Conservation (phyloP, 2,888 invertebrate species). For the Drosophila tripunctata region DNA sequence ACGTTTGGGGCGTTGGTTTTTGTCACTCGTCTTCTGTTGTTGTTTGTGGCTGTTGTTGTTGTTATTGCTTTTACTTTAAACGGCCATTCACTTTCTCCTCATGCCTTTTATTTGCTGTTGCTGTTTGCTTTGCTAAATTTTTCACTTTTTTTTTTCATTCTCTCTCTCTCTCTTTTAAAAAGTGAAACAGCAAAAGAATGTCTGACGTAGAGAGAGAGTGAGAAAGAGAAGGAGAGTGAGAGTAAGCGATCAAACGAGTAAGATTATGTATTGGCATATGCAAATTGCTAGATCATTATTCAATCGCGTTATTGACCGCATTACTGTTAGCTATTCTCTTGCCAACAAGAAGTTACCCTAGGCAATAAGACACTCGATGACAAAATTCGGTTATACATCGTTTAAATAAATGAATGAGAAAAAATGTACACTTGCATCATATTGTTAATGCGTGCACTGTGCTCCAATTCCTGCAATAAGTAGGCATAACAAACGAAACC, state of each 20-base stretch:
- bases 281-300: slow-evolving; percentile 42
- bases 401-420: no score
- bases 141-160: slow-evolving; percentile 21
- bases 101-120: slow-evolving; percentile 52
- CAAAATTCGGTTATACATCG: slow-evolving; percentile 25
- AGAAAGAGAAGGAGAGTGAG: slow-evolving; percentile 26
- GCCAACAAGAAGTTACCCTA: background rate
- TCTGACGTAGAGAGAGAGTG: background rate
- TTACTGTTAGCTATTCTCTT: background rate
- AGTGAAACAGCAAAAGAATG: slow-evolving; percentile 35
- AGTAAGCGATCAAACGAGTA: background rate
- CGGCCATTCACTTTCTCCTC: slow-evolving; percentile 74
- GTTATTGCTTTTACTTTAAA: slow-evolving; percentile 66
- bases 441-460: slow-evolving; percentile 35
- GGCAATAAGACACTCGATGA: slow-evolving; percentile 3
- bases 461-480: slow-evolving; percentile 58
- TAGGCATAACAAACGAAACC: slow-evolving; percentile 24
- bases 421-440: slow-evolving; percentile 26
- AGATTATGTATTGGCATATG: slow-evolving; percentile 46
- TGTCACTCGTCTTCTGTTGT: slow-evolving; percentile 52
- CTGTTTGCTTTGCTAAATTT: slow-evolving; percentile 73
- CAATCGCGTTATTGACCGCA: slow-evolving; percentile 9
- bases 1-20: slow-evolving; percentile 60
- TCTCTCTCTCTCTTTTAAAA: slow-evolving; percentile 32
- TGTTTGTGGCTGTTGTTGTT: slow-evolving; percentile 17